These are phyloP conservation scores for Silurus aristotelis DNA, from an alignment of 2,797 vertebrate species.

Conservation along the genomic window DNA sequence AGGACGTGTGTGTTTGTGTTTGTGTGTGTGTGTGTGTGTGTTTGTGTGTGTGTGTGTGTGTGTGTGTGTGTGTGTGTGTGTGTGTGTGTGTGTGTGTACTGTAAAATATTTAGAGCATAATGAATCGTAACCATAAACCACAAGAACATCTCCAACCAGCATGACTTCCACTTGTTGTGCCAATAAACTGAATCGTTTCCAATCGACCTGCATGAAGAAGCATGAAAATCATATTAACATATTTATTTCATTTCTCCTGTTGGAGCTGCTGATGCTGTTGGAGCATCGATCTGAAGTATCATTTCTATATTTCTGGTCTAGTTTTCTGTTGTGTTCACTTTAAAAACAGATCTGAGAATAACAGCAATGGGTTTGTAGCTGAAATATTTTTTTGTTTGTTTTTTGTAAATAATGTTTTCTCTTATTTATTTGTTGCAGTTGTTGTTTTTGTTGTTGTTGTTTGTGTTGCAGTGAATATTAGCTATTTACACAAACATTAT, in stretches of 20 bases:
- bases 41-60: not conserved
- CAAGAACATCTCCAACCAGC: constrained; percentile 7
- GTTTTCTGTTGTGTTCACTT: not conserved
- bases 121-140: not conserved
- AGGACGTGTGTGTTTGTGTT: not conserved
- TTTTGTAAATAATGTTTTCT: not conserved
- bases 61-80: not conserved
- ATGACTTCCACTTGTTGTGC: constrained; percentile 27
- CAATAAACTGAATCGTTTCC: constrained; percentile 29
- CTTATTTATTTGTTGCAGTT: not conserved
- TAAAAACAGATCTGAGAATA: not conserved
- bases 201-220: not conserved
- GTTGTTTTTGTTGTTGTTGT: not conserved
- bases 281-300: not conserved
- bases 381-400: not conserved
- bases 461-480: too few relatives aligned
- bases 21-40: not conserved
- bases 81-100: not conserved
- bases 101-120: constrained; percentile 9
- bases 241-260: not conserved
- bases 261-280: not conserved
- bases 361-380: not conserved
- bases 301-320: not conserved
- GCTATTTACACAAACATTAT: not conserved
- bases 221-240: not conserved